A percentile compares a stretch with the other conserved stretches of the same genome.
phyloP scores from a whole-genome alignment of 1,140 invertebrate genomes.

The Acromyrmex heyeri region DNA sequence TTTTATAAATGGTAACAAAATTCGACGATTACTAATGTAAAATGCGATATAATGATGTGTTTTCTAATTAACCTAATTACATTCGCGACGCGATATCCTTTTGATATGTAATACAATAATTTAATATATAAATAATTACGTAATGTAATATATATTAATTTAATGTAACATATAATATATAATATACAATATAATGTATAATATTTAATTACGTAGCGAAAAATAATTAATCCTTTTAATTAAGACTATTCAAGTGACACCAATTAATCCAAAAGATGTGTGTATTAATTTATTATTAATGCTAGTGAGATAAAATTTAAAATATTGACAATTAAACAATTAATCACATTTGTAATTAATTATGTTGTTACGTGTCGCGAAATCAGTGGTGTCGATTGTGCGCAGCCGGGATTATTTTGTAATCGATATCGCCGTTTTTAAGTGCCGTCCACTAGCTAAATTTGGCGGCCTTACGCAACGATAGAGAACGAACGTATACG shows the following conservation, averaged over 20 bases:
- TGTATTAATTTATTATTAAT: constrained; percentile 16
- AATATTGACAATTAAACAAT: not conserved
- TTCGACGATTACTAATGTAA: constrained; percentile 4
- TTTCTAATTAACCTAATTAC: not conserved
- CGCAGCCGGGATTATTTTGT: constrained; percentile 79
- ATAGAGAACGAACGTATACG: constrained; percentile 61
- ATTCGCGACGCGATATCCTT: not conserved
- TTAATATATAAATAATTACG: no score
- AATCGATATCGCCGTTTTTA: constrained; percentile 85
- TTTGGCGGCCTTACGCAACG: constrained; percentile 82
- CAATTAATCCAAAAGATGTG: not conserved
- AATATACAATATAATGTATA: no score
- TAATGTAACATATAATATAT: no score
- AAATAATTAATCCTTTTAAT: constrained; percentile 11
- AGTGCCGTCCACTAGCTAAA: constrained; percentile 83
- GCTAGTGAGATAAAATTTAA: not conserved
- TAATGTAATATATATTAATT: no score
- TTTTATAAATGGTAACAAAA: not conserved
- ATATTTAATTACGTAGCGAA: not conserved
- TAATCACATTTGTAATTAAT: not conserved
- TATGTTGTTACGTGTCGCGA: constrained; percentile 41
- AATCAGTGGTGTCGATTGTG: constrained; percentile 36
- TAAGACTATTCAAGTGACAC: not conserved
- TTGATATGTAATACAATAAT: not conserved
- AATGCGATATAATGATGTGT: not conserved